These are phyloP conservation scores for Epinephelus fuscoguttatus DNA, from an alignment of 2,113 vertebrate species.

Conservation along the genomic window DNA sequence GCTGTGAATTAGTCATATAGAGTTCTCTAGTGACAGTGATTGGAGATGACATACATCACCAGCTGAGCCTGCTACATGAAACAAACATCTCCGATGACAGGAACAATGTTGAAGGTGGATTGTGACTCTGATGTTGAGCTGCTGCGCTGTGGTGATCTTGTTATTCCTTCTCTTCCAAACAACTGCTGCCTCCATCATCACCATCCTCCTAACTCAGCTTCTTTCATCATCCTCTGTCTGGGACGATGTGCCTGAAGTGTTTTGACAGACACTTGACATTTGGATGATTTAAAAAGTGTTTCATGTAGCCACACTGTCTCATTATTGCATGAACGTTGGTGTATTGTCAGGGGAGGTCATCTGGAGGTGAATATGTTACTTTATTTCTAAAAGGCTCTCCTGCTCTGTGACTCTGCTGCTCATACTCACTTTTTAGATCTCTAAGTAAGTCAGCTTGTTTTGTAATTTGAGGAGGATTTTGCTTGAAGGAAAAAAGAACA, in stretches of 20 bases:
- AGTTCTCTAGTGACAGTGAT: background rate
- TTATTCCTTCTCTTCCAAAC: background rate
- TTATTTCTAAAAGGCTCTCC: conserved; percentile 4
- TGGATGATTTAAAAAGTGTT: conserved; percentile 32
- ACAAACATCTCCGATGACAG: background rate
- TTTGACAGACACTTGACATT: conserved; percentile 40
- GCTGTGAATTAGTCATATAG: background rate
- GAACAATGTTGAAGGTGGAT: background rate
- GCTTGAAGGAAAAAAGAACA: background rate
- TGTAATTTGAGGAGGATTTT: conserved; percentile 21
- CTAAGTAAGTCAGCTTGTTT: conserved; percentile 26
- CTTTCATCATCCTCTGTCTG: conserved; percentile 38
- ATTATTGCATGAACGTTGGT: conserved; percentile 9
- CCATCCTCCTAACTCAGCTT: background rate
- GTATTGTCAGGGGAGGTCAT: conserved; percentile 19
- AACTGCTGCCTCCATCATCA: conserved; percentile 3
- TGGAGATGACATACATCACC: background rate
- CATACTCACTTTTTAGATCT: background rate
- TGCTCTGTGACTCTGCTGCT: conserved; percentile 2
- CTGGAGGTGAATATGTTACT: conserved; percentile 33
- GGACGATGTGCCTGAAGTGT: background rate
- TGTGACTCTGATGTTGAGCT: background rate
- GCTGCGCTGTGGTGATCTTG: background rate
- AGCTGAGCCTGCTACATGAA: background rate
- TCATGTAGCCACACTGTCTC: conserved; percentile 1